Conservation (phyloP, 2,888 invertebrate genomes). For the Ommatoiulus sabulosus region DNA sequence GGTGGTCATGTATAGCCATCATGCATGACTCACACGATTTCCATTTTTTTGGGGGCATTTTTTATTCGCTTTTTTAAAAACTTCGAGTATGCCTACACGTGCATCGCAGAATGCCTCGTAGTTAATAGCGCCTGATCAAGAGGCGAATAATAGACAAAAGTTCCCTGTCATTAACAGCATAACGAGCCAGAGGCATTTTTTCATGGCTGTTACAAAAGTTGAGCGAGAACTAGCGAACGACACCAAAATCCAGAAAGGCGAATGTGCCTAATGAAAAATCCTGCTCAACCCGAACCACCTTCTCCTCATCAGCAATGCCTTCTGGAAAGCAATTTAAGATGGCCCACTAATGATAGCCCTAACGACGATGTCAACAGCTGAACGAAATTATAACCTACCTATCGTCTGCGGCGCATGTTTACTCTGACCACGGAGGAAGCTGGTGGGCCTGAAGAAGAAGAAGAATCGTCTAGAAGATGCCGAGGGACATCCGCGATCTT, state of each 20-base stretch:
- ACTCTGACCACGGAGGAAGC: neutral
- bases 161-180: constrained; percentile 49
- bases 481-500: neutral
- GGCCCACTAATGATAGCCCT: constrained; percentile 53
- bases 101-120: constrained; percentile 16
- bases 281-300: constrained; percentile 31
- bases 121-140: constrained; percentile 39
- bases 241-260: neutral
- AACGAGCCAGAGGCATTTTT: constrained; percentile 13
- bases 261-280: neutral
- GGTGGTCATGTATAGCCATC: no score
- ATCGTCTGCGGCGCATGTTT: neutral
- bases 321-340: constrained; percentile 41
- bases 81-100: neutral
- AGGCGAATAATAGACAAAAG: constrained; percentile 50
- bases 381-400: constrained; percentile 43
- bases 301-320: neutral
- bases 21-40: constrained; percentile 24
- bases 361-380: constrained; percentile 54
- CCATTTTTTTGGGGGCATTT: neutral
- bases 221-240: neutral
- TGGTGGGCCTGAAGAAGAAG: neutral
- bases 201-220: neutral
- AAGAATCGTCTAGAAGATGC: no score
- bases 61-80: neutral